These are phyloP conservation scores for Lepisosteus oculatus DNA, from an alignment of 2,113 vertebrate species.

Conservation along the genomic window DNA sequence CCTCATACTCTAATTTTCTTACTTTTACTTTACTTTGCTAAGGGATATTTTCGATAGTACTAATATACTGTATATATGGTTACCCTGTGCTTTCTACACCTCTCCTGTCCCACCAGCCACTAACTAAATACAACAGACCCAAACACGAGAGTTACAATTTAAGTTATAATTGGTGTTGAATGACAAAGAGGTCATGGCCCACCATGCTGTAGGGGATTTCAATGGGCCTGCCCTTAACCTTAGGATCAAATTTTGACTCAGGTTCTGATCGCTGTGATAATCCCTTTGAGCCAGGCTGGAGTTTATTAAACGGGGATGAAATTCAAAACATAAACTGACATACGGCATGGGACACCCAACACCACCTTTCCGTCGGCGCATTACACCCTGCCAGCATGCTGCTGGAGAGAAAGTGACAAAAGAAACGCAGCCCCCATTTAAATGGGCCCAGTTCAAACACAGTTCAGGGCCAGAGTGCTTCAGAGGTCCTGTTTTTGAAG, in stretches of 20 bases:
- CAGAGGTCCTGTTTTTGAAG: not conserved
- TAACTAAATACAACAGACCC: no score
- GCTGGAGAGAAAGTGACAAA: not conserved
- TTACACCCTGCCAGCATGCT: not conserved
- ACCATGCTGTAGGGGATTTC: not conserved
- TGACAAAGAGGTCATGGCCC: not conserved
- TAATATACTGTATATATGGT: no score
- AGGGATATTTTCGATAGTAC: no score
- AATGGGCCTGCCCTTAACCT: not conserved
- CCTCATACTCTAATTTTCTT: no score
- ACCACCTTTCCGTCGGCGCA: not conserved
- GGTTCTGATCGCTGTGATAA: not conserved
- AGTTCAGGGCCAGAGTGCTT: not conserved
- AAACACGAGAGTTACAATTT: no score
- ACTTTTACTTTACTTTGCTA: no score
- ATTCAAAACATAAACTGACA: not conserved
- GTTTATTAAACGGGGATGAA: not conserved
- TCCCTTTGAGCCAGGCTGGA: not conserved
- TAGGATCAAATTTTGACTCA: not conserved
- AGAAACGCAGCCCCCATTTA: not conserved
- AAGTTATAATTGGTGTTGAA: no score
- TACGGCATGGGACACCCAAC: not conserved
- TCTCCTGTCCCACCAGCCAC: no score
- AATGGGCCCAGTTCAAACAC: conserved; percentile 4
- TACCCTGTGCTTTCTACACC: not conserved